Evolutionary conservation across 2,113 vertebrate species (phyloP).

Genomic region (Neomonachus schauinslandi): DNA sequence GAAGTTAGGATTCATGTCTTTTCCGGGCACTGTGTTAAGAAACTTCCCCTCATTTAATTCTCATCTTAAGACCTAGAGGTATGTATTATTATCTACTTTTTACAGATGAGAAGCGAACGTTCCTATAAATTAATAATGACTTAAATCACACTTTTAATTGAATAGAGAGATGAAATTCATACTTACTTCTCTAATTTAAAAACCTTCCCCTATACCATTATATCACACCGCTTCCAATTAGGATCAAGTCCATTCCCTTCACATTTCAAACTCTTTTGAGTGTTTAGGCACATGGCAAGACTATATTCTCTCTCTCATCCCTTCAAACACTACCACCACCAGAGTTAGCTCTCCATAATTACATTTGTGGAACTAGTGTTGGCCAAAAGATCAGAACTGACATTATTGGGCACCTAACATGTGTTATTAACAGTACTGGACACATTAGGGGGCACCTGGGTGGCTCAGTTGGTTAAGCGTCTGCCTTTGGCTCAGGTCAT

Average conservation of each 20-base stretch:
- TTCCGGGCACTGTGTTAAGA: neutral
- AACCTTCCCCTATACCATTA: neutral
- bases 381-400: neutral
- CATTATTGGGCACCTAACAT: neutral
- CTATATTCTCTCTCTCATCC: neutral
- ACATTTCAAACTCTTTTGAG: neutral
- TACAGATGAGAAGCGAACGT: neutral
- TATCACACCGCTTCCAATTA: neutral
- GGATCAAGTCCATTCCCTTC: neutral
- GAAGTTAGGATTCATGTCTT: neutral
- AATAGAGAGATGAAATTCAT: slow-evolving; percentile 3
- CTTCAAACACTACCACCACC: neutral
- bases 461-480: too few relatives aligned
- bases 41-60: neutral
- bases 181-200: slow-evolving; percentile 19
- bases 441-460: neutral
- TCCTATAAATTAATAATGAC: slow-evolving; percentile 13
- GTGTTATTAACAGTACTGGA: neutral
- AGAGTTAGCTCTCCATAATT: neutral
- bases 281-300: neutral
- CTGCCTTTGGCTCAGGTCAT: too few relatives aligned
- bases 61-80: neutral
- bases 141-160: neutral
- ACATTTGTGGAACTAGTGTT: neutral
- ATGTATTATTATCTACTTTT: neutral